phyloP scores from a whole-genome alignment of 2,888 invertebrate species.

The Lasioglossum vierecki region DNA sequence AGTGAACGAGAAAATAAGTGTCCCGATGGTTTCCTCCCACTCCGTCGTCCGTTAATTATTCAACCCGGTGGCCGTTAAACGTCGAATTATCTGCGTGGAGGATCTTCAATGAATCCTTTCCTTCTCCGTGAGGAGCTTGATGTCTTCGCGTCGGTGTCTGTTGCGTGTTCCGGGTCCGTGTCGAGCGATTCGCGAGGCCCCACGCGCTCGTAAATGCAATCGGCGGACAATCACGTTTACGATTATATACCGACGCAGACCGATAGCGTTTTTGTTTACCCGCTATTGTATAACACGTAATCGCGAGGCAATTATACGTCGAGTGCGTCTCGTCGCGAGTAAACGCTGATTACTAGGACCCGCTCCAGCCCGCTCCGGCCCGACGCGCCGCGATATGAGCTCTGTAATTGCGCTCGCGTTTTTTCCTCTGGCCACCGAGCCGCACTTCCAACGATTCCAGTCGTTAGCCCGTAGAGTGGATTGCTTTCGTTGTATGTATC shows the following conservation, averaged over 20 bases:
- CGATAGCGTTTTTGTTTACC: constrained; percentile 32
- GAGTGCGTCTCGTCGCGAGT: background rate
- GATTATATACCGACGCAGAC: constrained; percentile 6
- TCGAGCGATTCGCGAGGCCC: background rate
- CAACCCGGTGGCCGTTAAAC: background rate
- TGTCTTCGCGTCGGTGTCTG: background rate
- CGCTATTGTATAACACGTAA: constrained; percentile 33
- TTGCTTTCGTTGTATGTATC: background rate
- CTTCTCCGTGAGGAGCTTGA: background rate
- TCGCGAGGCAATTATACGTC: constrained; percentile 33
- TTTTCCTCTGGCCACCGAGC: background rate
- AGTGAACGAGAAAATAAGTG: background rate
- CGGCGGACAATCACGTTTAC: constrained; percentile 9
- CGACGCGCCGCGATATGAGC: constrained; percentile 3
- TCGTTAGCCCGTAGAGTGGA: background rate
- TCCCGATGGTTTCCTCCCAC: constrained; percentile 3
- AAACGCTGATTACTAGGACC: constrained; percentile 24
- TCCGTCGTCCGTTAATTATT: background rate
- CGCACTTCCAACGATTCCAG: background rate
- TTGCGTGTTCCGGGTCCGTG: background rate
- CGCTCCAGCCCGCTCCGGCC: background rate
- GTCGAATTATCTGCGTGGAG: constrained; percentile 12
- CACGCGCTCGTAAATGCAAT: background rate
- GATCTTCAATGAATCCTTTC: constrained; percentile 5
- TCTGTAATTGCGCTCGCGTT: constrained; percentile 18